Percentiles rank a stretch among this genome's conserved stretches.
Conservation (phyloP, 2,113 vertebrate species). For the Orycteropus afer region DNA sequence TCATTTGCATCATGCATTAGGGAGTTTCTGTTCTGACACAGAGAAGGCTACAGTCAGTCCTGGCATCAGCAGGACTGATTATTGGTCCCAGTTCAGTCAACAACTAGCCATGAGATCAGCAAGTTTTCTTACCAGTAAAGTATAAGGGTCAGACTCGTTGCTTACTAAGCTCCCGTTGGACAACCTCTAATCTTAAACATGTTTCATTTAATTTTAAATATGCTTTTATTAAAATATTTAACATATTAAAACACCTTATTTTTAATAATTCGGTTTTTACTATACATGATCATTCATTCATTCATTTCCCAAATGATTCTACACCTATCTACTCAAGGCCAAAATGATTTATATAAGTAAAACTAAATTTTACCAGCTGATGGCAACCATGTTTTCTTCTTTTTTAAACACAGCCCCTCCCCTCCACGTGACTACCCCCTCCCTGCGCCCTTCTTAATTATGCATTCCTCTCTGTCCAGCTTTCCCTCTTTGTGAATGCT, state of each 20-base stretch:
- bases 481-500: no score
- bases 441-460: no score
- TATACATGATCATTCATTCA: background rate
- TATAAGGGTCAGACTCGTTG: background rate
- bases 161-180: background rate
- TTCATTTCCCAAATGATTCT: background rate
- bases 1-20: background rate
- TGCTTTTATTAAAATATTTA: constrained; percentile 28
- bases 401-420: no score
- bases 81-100: background rate
- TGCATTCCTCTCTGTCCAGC: no score
- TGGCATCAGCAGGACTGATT: background rate
- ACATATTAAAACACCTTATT: background rate
- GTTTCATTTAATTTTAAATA: constrained; percentile 32
- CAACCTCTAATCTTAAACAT: constrained; percentile 2
- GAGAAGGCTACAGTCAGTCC: background rate
- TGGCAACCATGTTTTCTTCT: background rate
- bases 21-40: background rate
- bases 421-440: no score
- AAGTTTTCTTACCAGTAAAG: background rate
- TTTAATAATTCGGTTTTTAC: constrained; percentile 8
- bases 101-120: background rate
- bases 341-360: background rate
- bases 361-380: background rate
- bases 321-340: background rate